A percentile compares a stretch with the other conserved stretches of the same genome.
Conservation (phyloP, 2,113 vertebrate genomes). For the Puntigrus tetrazona region DNA sequence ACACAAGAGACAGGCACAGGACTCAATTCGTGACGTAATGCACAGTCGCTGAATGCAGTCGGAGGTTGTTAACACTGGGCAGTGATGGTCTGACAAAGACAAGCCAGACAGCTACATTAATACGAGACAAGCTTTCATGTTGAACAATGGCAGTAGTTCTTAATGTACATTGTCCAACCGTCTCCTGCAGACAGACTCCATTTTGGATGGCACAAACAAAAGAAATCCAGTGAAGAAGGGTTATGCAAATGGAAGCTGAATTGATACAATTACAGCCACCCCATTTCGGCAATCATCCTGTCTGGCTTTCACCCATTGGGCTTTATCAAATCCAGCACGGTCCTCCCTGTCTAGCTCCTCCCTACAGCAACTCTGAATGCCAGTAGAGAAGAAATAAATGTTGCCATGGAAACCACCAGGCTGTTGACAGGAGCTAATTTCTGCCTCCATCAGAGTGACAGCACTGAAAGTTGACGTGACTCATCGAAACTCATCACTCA, state of each 20-base stretch:
- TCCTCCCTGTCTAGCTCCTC: slow-evolving; percentile 34
- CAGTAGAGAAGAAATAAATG: slow-evolving; percentile 36
- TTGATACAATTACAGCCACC: slow-evolving; percentile 21
- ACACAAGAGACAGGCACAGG: slow-evolving; percentile 40
- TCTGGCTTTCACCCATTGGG: slow-evolving; percentile 1
- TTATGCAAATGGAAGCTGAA: slow-evolving; percentile 21
- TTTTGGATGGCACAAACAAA: slow-evolving; percentile 21
- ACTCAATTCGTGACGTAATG: slow-evolving; percentile 28
- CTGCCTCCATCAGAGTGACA: slow-evolving; percentile 39
- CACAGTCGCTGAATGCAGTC: not conserved
- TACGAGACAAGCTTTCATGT: not conserved
- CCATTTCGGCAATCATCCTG: slow-evolving; percentile 8
- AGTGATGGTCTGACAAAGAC: slow-evolving; percentile 12
- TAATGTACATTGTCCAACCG: not conserved
- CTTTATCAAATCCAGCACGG: slow-evolving; percentile 26
- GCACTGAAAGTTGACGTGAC: slow-evolving; percentile 47
- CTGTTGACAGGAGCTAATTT: slow-evolving; percentile 55
- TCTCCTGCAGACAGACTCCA: not conserved
- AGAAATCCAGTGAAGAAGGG: not conserved
- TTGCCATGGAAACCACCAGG: slow-evolving; percentile 54
- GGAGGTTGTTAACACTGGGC: slow-evolving; percentile 35
- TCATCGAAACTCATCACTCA: slow-evolving; percentile 31
- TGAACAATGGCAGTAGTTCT: slow-evolving; percentile 15
- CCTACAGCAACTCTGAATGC: slow-evolving; percentile 37
- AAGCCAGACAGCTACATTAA: slow-evolving; percentile 20